A percentile compares a stretch with the other conserved stretches of the same genome.
Evolutionary conservation across 2,888 invertebrate genomes (phyloP).

Genomic region (Apantesis nais): DNA sequence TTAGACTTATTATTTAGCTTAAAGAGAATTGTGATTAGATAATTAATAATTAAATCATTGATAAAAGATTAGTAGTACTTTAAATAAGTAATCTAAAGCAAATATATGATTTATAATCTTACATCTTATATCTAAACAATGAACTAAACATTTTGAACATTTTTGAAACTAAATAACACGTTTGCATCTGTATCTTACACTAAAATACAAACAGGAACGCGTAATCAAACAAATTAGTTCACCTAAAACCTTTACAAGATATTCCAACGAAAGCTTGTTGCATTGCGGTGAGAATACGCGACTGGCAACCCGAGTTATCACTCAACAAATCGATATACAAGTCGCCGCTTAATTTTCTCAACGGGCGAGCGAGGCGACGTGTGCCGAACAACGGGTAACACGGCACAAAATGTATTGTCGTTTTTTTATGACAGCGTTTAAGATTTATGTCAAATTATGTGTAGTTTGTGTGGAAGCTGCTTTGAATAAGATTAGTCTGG

Average conservation of each 20-base stretch:
- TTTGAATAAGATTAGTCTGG: slow-evolving; percentile 34
- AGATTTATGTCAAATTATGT: slow-evolving; percentile 51
- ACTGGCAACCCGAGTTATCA: slow-evolving; percentile 27
- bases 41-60: background rate
- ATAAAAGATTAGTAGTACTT: background rate
- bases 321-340: slow-evolving; percentile 28
- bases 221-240: slow-evolving; percentile 49
- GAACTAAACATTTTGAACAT: background rate
- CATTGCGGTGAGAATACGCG: slow-evolving; percentile 27
- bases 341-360: slow-evolving; percentile 46
- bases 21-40: background rate
- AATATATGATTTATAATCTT: background rate
- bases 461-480: slow-evolving; percentile 45
- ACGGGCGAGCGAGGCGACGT: slow-evolving; percentile 30
- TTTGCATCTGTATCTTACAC: background rate
- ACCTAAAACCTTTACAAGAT: slow-evolving; percentile 46
- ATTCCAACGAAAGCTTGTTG: slow-evolving; percentile 40
- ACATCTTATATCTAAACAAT: background rate
- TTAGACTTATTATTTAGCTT: background rate
- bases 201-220: slow-evolving; percentile 34
- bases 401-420: slow-evolving; percentile 46
- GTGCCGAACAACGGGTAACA: slow-evolving; percentile 47
- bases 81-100: background rate
- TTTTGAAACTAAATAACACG: background rate
- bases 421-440: slow-evolving; percentile 46